Conservation (phyloP, 2,888 invertebrate genomes). For the Microdon myrmicae region DNA sequence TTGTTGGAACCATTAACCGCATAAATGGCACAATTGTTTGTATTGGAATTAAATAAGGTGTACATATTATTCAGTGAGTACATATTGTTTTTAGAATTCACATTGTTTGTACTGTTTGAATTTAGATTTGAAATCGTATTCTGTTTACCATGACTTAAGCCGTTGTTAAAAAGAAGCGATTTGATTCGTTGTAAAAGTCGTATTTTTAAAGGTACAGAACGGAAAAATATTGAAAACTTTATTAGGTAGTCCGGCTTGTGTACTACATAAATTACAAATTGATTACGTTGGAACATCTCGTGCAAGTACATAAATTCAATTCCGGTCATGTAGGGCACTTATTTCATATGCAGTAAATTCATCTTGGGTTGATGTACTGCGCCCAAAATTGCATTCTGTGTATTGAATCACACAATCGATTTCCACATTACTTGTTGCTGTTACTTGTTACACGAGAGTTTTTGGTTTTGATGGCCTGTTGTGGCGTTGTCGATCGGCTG, state of each 20-base stretch:
- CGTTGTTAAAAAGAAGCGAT: conserved; percentile 22
- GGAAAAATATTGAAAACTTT: no score
- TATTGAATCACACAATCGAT: no score
- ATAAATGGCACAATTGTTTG: conserved; percentile 36
- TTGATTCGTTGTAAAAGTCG: conserved; percentile 9
- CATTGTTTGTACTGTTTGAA: conserved; percentile 12
- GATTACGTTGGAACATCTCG: conserved; percentile 23
- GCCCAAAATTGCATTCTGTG: no score
- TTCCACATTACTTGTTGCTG: conserved; percentile 9
- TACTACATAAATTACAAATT: conserved; percentile 17
- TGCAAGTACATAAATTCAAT: not conserved
- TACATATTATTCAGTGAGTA: conserved; percentile 41
- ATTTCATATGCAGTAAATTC: no score
- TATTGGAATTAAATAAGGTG: conserved; percentile 51
- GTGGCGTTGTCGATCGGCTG: no score
- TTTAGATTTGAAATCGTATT: conserved; percentile 4
- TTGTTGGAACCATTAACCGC: conserved; percentile 32
- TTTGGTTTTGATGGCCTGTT: no score
- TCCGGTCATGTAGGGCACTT: no score
- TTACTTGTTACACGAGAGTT: no score
- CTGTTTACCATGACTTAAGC: conserved; percentile 7
- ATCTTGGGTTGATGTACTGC: no score
- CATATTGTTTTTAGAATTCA: conserved; percentile 9
- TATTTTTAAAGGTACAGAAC: no score
- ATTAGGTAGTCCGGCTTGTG: no score